Conservation (phyloP, 1,140 invertebrate genomes). For the Ceratina calcarata region DNA sequence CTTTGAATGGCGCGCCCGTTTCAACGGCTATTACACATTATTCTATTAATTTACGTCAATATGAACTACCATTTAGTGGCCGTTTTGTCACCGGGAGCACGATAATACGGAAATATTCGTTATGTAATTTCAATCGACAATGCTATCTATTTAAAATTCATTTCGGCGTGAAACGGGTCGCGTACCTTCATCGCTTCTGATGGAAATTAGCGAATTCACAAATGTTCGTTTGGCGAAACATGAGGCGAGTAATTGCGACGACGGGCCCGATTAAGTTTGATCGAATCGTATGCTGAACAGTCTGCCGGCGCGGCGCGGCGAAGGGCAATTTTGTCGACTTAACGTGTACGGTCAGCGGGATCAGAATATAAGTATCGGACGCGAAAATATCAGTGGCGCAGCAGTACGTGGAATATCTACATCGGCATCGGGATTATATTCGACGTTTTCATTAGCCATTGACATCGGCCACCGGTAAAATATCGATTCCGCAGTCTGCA, state of each 20-base stretch:
- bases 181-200: no score
- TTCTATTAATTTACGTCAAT: slow-evolving; percentile 55
- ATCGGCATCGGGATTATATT: slow-evolving; percentile 55
- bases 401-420: slow-evolving; percentile 55
- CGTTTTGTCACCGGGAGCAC: not conserved
- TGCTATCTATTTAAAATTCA: not conserved
- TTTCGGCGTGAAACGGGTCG: not conserved
- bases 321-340: slow-evolving; percentile 45
- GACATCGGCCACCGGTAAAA: slow-evolving; percentile 58
- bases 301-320: slow-evolving; percentile 8
- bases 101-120: slow-evolving; percentile 52
- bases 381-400: slow-evolving; percentile 40
- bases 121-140: slow-evolving; percentile 5
- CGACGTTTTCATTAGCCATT: slow-evolving; percentile 67
- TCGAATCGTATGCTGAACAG: slow-evolving; percentile 14
- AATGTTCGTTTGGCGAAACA: no score
- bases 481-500: slow-evolving; percentile 54
- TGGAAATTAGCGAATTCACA: not conserved
- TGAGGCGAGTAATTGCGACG: not conserved
- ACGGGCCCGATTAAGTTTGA: slow-evolving; percentile 17
- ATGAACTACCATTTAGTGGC: slow-evolving; percentile 40
- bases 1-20: slow-evolving; percentile 5
- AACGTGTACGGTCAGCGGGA: slow-evolving; percentile 58
- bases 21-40: slow-evolving; percentile 36
- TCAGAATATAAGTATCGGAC: slow-evolving; percentile 42